phyloP scores from a whole-genome alignment of 2,113 vertebrate genomes.

The Anser brachyrhynchus region DNA sequence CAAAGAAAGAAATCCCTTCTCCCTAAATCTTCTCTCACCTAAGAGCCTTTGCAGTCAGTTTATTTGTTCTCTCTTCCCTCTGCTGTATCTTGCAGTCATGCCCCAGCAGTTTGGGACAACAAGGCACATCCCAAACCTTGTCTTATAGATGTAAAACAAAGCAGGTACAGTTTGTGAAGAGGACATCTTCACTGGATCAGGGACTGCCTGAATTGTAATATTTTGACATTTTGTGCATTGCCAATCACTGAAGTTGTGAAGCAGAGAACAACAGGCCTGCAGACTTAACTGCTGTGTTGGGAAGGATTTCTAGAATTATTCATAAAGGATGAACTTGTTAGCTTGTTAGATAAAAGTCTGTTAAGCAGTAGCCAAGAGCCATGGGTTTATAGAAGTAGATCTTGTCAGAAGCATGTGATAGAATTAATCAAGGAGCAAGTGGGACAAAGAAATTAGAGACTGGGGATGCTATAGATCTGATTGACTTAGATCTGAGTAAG shows the following conservation, averaged over 20 bases:
- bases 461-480: background rate
- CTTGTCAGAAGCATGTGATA: slow-evolving; percentile 27
- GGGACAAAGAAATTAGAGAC: slow-evolving; percentile 38
- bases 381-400: slow-evolving; percentile 29
- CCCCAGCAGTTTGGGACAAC: background rate
- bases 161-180: background rate
- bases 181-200: background rate
- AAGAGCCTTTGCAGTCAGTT: background rate
- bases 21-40: background rate
- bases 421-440: slow-evolving; percentile 34
- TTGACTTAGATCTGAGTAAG: background rate
- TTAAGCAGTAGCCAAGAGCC: slow-evolving; percentile 18
- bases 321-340: slow-evolving; percentile 43
- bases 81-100: background rate
- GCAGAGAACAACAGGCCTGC: background rate
- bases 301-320: slow-evolving; percentile 41
- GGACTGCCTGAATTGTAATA: background rate
- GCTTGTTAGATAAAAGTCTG: slow-evolving; percentile 27
- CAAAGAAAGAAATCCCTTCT: background rate
- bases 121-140: background rate
- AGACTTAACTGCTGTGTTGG: slow-evolving; percentile 16
- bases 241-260: background rate
- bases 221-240: slow-evolving; percentile 1
- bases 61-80: background rate
- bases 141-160: background rate